These are phyloP conservation scores for Watsonalla binaria DNA, from an alignment of 2,888 invertebrate genomes.

Conservation along the genomic window DNA sequence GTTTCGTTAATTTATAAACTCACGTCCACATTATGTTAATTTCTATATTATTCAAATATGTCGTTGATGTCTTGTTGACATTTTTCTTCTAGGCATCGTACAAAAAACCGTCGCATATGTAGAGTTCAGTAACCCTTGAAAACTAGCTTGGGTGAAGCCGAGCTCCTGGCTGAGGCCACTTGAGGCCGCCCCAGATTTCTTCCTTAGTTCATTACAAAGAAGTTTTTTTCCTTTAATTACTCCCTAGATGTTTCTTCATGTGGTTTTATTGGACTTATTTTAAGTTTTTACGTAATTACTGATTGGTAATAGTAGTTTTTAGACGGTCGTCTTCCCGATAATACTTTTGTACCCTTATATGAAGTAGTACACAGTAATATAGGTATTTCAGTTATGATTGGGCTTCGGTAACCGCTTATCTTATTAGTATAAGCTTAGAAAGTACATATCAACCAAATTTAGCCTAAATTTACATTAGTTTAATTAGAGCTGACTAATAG, in stretches of 20 bases:
- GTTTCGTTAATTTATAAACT: not conserved
- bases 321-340: too few species aligned
- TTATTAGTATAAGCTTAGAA: too few species aligned
- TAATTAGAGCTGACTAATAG: too few species aligned
- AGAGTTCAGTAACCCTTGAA: slow-evolving; percentile 51
- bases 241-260: not conserved
- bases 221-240: not conserved
- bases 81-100: not conserved
- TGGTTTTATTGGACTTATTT: not conserved
- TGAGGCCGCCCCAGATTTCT: slow-evolving; percentile 39
- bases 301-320: too few species aligned
- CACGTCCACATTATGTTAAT: not conserved
- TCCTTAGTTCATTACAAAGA: slow-evolving; percentile 24
- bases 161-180: slow-evolving; percentile 26
- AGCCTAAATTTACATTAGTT: too few species aligned
- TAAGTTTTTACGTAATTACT: not conserved
- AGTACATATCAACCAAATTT: too few species aligned
- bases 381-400: too few species aligned
- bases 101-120: slow-evolving; percentile 11
- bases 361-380: too few species aligned
- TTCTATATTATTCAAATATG: not conserved
- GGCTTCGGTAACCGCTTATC: too few species aligned
- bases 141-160: slow-evolving; percentile 22
- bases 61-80: not conserved
- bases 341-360: too few species aligned